Percentiles rank a stretch among this genome's conserved stretches.
Evolutionary conservation across 2,113 vertebrate species (phyloP).

Genomic region (Oncorhynchus kisutch): DNA sequence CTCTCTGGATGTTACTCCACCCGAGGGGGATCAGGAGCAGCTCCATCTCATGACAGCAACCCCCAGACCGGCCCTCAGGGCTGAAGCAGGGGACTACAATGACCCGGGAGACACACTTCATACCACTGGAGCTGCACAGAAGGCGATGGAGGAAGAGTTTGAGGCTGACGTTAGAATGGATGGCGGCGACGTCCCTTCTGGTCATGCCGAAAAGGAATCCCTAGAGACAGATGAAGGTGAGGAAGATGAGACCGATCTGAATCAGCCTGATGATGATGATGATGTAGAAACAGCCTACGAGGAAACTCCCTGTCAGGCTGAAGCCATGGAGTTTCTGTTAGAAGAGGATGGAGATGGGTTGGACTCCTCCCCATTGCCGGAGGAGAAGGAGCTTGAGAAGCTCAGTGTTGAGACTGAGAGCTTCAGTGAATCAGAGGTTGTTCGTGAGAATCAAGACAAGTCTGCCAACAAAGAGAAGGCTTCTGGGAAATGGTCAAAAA

Average conservation of each 20-base stretch:
- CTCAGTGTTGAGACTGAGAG: neutral
- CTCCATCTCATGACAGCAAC: conserved; percentile 21
- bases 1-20: neutral
- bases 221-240: neutral
- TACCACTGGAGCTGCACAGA: neutral
- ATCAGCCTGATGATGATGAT: neutral
- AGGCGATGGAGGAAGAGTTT: neutral
- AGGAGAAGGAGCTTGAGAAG: conserved; percentile 5
- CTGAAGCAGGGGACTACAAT: conserved; percentile 2
- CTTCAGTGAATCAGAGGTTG: neutral
- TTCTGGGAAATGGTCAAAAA: neutral
- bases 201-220: neutral
- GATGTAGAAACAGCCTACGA: conserved; percentile 42
- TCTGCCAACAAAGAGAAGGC: neutral
- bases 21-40: conserved; percentile 16
- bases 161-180: neutral
- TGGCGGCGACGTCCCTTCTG: neutral
- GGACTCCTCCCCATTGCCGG: conserved; percentile 25
- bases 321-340: neutral
- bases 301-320: conserved; percentile 49
- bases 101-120: neutral
- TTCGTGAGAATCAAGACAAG: neutral
- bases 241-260: neutral
- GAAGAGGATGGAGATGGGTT: conserved; percentile 30
- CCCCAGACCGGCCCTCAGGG: conserved; percentile 59